Base-by-base conservation (phyloP, 2,113 vertebrate species). In the Marmota flaviventris region DNA sequence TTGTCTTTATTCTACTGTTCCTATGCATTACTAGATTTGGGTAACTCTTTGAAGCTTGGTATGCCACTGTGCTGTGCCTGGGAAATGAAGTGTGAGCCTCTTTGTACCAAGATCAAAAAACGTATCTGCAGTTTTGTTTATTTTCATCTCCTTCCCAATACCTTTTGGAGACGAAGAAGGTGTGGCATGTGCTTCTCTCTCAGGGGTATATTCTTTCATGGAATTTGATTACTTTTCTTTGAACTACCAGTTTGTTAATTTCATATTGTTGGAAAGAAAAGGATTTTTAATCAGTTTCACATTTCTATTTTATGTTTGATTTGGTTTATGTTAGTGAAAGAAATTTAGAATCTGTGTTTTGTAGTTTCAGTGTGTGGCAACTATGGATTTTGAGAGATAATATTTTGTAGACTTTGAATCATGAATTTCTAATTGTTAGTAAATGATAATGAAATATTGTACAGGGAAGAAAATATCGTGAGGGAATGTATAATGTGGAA, bases 181-280 rank as follows among this genome's bases (percentile, higher is more conserved):
- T 51, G 4, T 75, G 48, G 6, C 56, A 32, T 37, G 42, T 73
- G 3, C 25, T 61, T 1, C 79, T 89, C 24, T 79, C n/a, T 92
- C 27, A 58, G 51, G 34, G 14, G 67, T 86, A 3, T 83, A 10
- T 8, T 92, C 9, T 42, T 65, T 72, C 34, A 37, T 76, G 53
- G 22, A 86, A 82, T 85, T 77, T 22, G 34, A 69, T 76, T 85
- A n/a, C 39, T 81, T 79, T 39, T 25, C n/a, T 92, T 93, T 78
- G 22, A 65, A 65, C 4, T 73, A 17, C 45, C 32, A 89, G 13
- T 69, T 17, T 85, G 17, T 73, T 61, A 8, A 56, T 84, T 53
- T 91, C 13, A 88, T 89, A 96, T 95, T 85, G 13, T 39, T 85
- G n/a, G 67, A 77, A 89, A n/a, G 25, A 77, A 77, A 87, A 24